Evolutionary conservation across 2,113 vertebrate genomes (phyloP).

Genomic region (Harpagus bidentatus): DNA sequence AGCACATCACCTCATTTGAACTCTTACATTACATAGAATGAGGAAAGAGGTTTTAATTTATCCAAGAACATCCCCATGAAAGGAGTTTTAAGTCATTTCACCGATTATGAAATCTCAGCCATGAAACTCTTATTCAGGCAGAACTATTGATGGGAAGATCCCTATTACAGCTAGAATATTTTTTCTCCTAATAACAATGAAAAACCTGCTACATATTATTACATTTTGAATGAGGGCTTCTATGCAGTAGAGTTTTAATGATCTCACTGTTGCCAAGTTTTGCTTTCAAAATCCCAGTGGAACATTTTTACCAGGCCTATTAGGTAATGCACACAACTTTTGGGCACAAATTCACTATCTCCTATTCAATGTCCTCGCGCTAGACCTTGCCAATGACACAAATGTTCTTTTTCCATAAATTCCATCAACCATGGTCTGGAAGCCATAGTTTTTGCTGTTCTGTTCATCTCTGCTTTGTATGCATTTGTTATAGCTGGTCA

Average conservation of each 20-base stretch:
- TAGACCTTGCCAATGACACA: slow-evolving; percentile 26
- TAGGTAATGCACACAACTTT: slow-evolving; percentile 10
- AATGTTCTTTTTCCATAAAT: slow-evolving; percentile 41
- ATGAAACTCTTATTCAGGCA: background rate
- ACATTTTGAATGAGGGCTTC: slow-evolving; percentile 10
- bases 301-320: slow-evolving; percentile 25
- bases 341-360: slow-evolving; percentile 1
- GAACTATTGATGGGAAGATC: background rate
- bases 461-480: background rate
- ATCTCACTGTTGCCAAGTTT: slow-evolving; percentile 30
- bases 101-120: background rate
- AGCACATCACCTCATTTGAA: slow-evolving; percentile 13
- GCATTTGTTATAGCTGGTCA: background rate
- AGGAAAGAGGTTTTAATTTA: background rate
- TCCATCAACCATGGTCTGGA: background rate
- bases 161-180: background rate
- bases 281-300: background rate
- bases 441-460: background rate
- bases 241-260: slow-evolving; percentile 27
- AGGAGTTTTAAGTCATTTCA: background rate
- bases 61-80: background rate
- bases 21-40: background rate
- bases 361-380: background rate
- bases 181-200: background rate
- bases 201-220: background rate